phyloP scores from a whole-genome alignment of 2,888 invertebrate genomes.

The Ochropleura plecta region DNA sequence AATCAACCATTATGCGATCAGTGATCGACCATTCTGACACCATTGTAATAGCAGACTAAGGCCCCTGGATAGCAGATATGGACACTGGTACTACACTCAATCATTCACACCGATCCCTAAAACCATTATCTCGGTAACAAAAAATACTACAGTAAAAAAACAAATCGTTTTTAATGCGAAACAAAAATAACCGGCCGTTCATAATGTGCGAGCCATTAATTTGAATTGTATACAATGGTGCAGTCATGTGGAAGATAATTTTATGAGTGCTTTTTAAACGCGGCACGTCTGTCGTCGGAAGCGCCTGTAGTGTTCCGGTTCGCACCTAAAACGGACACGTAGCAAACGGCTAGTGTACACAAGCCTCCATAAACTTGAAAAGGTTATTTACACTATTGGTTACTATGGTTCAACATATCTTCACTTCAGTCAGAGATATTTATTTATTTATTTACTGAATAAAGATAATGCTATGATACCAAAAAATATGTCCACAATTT shows the following conservation, averaged over 20 bases:
- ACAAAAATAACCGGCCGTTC: constrained; percentile 78
- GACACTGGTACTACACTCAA: constrained; percentile 34
- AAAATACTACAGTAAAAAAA: constrained; percentile 66
- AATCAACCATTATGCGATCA: too few species aligned
- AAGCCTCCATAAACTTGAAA: background rate
- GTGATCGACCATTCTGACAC: too few species aligned
- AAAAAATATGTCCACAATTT: background rate
- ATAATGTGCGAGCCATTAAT: constrained; percentile 79
- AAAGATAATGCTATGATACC: background rate
- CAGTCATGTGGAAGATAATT: constrained; percentile 74
- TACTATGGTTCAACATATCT: background rate
- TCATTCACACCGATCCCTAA: constrained; percentile 45
- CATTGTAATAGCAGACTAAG: too few species aligned
- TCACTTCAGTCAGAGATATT: too few species aligned
- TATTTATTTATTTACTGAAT: too few species aligned
- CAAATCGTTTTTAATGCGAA: constrained; percentile 75
- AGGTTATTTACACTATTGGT: background rate
- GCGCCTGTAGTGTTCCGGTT: constrained; percentile 27
- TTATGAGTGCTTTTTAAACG: constrained; percentile 66
- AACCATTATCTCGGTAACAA: constrained; percentile 56
- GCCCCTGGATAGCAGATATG: background rate
- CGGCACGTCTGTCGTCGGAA: constrained; percentile 52
- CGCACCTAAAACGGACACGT: constrained; percentile 34
- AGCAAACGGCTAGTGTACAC: constrained; percentile 15
- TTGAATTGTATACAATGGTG: constrained; percentile 75